Evolutionary conservation across 2,797 vertebrate species (phyloP).

Genomic region (Parauchenoglanis punctatus): DNA sequence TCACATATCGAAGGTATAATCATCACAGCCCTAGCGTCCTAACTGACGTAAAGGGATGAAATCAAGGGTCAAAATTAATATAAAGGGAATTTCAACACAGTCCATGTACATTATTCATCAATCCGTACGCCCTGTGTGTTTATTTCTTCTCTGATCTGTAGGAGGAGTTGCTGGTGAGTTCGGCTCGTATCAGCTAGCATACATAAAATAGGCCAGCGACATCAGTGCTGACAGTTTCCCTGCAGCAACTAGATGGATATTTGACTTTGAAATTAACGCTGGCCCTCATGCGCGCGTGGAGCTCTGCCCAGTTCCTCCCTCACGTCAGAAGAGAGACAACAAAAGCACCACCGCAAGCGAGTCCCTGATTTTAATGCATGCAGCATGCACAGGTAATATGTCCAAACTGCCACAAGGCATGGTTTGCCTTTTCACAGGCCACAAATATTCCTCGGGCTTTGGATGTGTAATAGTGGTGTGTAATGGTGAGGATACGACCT

Average conservation of each 20-base stretch:
- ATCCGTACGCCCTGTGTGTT: background rate
- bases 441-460: background rate
- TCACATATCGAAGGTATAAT: background rate
- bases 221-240: conserved; percentile 54
- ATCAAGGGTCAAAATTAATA: conserved; percentile 23
- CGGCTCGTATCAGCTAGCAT: conserved; percentile 45
- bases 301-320: conserved; percentile 48
- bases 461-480: background rate
- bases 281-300: conserved; percentile 14
- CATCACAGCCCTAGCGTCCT: background rate
- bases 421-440: conserved; percentile 17
- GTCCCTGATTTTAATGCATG: conserved; percentile 51
- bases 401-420: background rate
- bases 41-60: conserved; percentile 1
- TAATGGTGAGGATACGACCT: background rate
- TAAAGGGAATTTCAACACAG: conserved; percentile 20
- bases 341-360: conserved; percentile 49
- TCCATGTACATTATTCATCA: conserved; percentile 24
- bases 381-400: conserved; percentile 48
- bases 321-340: conserved; percentile 24
- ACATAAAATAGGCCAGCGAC: conserved; percentile 52
- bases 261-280: conserved; percentile 52
- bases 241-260: conserved; percentile 39
- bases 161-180: conserved; percentile 2
- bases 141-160: conserved; percentile 23